Base-by-base conservation (phyloP, 2,797 vertebrate genomes). In the Brotogeris chrysoptera region DNA sequence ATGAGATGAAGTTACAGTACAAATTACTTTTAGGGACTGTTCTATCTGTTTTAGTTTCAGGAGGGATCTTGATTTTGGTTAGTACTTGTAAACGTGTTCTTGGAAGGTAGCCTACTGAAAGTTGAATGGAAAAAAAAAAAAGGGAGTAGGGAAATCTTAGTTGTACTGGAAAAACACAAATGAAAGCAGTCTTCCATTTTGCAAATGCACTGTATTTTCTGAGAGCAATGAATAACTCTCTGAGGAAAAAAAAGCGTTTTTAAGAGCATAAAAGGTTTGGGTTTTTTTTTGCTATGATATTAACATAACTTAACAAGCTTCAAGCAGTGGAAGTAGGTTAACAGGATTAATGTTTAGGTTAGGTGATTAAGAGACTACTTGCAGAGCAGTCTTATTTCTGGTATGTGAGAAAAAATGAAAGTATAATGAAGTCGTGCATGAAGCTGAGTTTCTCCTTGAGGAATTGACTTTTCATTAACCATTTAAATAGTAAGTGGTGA, bases 401-500 rank as follows among this genome's bases (percentile, higher is more conserved):
- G 44, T 81, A 84, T 81, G 81, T 78, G 77, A 95, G 81, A 92
- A 97, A 91, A 93, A 92, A 89, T 72, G 47, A 71, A 94, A 94
- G 76, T 88, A 82, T 90, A 95, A 94, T 80, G 63, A 96, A 93
- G 77, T 90, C 34, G n/a, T 84, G 70, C 69, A 86, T 79, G 83
- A 86, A 94, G 90, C 68, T 49, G 47, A 64, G 12, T 88, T 90
- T 92, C 32, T 94, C 11, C 53, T 73, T 60, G 71, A 88, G 59
- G 66, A 93, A 90, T 0, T 81, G 39, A 69, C 46, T 88, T 88
- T 88, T 86, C 49, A 88, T 91, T 96, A 94, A 91, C 68, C 30
- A 76, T 97, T 95, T 92, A 86, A 92, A 91, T 53, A 91, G 52
- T 77, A 94, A 82, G 80, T 93, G 92, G 92, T 72, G 91, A 96